These are phyloP conservation scores for Cirrhinus mrigala DNA, from an alignment of 2,797 vertebrate genomes.

Conservation along the genomic window DNA sequence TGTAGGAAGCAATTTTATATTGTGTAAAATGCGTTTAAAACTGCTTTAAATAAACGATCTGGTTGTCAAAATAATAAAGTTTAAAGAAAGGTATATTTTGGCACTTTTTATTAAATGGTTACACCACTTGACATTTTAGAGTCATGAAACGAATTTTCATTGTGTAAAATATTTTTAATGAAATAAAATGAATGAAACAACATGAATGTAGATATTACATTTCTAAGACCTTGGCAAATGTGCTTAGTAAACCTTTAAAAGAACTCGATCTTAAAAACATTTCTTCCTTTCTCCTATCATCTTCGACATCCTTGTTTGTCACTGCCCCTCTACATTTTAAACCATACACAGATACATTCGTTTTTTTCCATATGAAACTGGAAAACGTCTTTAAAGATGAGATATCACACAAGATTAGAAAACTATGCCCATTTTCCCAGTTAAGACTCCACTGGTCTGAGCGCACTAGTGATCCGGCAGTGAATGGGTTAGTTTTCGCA, in stretches of 20 bases:
- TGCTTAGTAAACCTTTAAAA: neutral
- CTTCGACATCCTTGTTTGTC: neutral
- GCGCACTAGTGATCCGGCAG: conserved; percentile 34
- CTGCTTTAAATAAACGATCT: neutral
- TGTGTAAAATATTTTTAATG: neutral
- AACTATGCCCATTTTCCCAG: neutral
- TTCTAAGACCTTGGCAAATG: neutral
- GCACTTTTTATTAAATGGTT: neutral
- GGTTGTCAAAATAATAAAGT: neutral
- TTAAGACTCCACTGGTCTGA: neutral
- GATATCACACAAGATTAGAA: neutral
- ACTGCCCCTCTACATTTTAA: neutral
- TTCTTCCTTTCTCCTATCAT: neutral
- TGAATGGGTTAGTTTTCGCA: conserved; percentile 58
- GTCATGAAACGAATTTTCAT: neutral
- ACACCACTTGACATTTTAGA: neutral
- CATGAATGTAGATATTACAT: neutral
- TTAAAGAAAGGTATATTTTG: neutral
- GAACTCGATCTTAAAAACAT: neutral
- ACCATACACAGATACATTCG: neutral
- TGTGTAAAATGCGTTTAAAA: neutral
- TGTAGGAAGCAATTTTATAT: neutral
- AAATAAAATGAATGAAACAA: neutral
- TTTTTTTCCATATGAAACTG: neutral
- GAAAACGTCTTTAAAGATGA: neutral